Evolutionary conservation across 1,140 invertebrate genomes (phyloP).

Genomic region (Camponotus pennsylvanicus): DNA sequence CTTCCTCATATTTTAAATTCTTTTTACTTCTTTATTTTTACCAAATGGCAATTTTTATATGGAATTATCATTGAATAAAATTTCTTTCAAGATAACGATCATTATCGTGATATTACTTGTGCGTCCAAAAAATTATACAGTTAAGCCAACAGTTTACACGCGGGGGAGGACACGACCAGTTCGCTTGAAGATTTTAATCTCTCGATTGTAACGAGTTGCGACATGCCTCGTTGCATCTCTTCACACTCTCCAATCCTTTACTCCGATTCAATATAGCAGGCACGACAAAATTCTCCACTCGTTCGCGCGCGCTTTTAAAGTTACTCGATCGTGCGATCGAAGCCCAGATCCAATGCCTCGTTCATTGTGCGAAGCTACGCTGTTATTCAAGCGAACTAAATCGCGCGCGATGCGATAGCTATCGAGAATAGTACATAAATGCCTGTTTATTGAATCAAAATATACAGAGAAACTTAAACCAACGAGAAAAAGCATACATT

Average conservation of each 20-base stretch:
- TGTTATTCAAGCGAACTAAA: constrained; percentile 30
- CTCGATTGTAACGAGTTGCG: constrained; percentile 71
- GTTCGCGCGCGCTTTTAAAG: constrained; percentile 57
- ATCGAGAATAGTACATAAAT: constrained; percentile 18
- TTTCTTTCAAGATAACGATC: constrained; percentile 58
- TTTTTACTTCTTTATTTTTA: too few species aligned
- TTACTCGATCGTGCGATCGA: constrained; percentile 71
- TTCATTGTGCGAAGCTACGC: constrained; percentile 13
- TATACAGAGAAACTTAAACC: not conserved
- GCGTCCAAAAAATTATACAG: constrained; percentile 64
- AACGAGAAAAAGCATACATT: not conserved
- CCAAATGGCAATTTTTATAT: not conserved
- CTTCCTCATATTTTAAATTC: not conserved
- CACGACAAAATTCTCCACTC: constrained; percentile 12
- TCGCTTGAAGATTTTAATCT: constrained; percentile 73
- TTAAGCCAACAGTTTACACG: constrained; percentile 42
- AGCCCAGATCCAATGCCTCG: constrained; percentile 16
- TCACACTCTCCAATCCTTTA: constrained; percentile 70
- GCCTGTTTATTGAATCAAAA: constrained; percentile 15
- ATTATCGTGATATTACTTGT: constrained; percentile 52
- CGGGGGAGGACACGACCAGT: constrained; percentile 40
- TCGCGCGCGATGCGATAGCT: constrained; percentile 30
- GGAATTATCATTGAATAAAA: constrained; percentile 2
- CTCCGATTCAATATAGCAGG: constrained; percentile 39
- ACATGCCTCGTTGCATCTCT: constrained; percentile 68